Evolutionary conservation across 35 echinoderm and acorn worm species (phyloP).

Genomic region (Ptychodera flava): DNA sequence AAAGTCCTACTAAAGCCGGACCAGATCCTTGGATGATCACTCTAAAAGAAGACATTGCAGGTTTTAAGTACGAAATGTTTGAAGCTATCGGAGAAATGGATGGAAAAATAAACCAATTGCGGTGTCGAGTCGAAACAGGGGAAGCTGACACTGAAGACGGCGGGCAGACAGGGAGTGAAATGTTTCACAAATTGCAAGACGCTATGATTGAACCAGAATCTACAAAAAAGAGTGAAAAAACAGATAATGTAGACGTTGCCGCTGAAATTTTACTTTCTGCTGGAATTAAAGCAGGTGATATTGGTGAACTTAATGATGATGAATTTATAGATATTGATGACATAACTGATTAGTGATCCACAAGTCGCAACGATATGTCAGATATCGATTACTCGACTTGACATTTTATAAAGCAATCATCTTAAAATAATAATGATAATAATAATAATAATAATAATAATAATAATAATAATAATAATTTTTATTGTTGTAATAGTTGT

Average conservation of each 20-base stretch:
- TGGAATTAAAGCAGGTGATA: background rate
- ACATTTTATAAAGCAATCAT: too few relatives aligned
- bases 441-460: too few relatives aligned
- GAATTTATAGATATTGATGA: conserved; percentile 2
- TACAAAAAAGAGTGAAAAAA: background rate
- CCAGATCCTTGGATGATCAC: background rate
- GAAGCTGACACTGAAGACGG: background rate
- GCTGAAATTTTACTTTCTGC: background rate
- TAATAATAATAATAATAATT: too few relatives aligned
- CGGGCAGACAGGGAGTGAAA: background rate
- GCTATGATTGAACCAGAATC: background rate
- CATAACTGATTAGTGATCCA: background rate
- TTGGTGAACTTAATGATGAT: background rate
- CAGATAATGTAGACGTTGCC: background rate
- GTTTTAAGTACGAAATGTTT: conserved; percentile 98
- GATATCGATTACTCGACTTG: too few relatives aligned
- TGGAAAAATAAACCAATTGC: background rate
- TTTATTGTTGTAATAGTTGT: too few relatives aligned
- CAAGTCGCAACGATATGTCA: too few relatives aligned
- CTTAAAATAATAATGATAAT: too few relatives aligned
- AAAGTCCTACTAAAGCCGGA: background rate
- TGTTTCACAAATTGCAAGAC: background rate
- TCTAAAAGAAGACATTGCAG: conserved; percentile 93
- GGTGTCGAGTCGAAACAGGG: background rate
- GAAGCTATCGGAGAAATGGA: conserved; percentile 97